Conservation (phyloP, 2,797 vertebrate species). For the Glossophaga mutica region DNA sequence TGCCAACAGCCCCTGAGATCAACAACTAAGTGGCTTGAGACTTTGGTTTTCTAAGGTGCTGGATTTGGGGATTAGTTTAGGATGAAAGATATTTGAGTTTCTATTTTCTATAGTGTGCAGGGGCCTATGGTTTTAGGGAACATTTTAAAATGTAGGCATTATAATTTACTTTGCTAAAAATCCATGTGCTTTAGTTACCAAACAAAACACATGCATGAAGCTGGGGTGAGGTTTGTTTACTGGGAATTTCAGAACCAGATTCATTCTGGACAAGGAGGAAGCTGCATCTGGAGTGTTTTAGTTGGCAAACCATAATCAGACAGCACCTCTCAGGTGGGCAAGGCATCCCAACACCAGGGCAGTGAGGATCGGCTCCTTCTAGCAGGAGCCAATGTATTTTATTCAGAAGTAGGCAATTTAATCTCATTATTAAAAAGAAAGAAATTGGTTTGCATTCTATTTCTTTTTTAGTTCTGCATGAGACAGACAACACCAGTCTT, state of each 20-base stretch:
- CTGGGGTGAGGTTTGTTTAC: neutral
- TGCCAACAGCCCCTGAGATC: neutral
- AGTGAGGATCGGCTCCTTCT: neutral
- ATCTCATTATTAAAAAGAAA: neutral
- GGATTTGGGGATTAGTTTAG: neutral
- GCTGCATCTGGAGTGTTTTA: neutral
- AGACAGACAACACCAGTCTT: neutral
- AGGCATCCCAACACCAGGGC: neutral
- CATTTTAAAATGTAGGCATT: neutral
- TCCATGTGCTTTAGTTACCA: neutral
- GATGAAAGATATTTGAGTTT: neutral
- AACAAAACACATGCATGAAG: neutral
- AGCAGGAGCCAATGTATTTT: neutral
- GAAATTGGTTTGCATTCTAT: neutral
- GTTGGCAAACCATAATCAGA: neutral
- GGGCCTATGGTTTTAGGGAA: neutral
- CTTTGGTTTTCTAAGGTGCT: neutral
- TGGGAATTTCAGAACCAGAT: neutral
- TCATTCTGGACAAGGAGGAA: neutral
- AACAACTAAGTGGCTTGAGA: neutral
- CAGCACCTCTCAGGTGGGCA: neutral
- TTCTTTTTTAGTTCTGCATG: too few relatives aligned
- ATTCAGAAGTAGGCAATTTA: neutral
- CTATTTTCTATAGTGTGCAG: neutral
- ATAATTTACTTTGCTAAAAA: neutral